Evolutionary conservation across 2,888 invertebrate species (phyloP), one percentile per base, ranked within the genome.

Genomic region (Branchipolynoe longqiensis): DNA sequence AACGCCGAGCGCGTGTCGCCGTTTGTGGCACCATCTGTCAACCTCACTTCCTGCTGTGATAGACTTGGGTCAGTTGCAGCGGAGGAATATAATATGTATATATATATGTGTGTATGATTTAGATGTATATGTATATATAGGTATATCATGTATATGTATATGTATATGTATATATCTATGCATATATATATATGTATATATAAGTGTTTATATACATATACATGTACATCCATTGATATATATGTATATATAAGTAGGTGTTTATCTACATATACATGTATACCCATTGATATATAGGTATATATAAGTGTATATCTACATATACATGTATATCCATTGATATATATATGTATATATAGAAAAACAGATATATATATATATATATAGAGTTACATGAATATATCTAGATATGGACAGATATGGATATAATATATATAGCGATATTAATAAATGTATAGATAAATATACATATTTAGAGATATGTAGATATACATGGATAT

Each of bases 171-270:
- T 62, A 48, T 48, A 48, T 48, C 8, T 48, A 48, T 48, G 18
- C n/a, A 62, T 62, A 28, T 31, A 62, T 62, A n/a, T 62, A 28
- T 62, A 62, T 62, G n/a, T 62, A 62, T 62, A 62, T 62, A 62
- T 62, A 62, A 14, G n/a, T 62, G n/a, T 62, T 14, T 62, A 62
- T 62, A 62, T 62, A 62, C n/a, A 62, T 62, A 62, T 62, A 62
- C n/a, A 62, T 62, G n/a, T 62, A 62, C 31, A 62, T 62, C 6
- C n/a, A 62, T 62, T 14, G 6, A 62, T 62, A 62, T 62, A 62
- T 62, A 62, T 62, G n/a, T 62, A 62, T 62, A 62, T n/a, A 62
- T 48, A 48, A 12, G 8, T 48, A 8, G 18, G 18, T 18, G 48
- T 12, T 8, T 12, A 12, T 18, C 18, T 48, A 18, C 18, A 18